Base-by-base conservation (phyloP, 2,797 vertebrate species). In the Gobio occitaniae region DNA sequence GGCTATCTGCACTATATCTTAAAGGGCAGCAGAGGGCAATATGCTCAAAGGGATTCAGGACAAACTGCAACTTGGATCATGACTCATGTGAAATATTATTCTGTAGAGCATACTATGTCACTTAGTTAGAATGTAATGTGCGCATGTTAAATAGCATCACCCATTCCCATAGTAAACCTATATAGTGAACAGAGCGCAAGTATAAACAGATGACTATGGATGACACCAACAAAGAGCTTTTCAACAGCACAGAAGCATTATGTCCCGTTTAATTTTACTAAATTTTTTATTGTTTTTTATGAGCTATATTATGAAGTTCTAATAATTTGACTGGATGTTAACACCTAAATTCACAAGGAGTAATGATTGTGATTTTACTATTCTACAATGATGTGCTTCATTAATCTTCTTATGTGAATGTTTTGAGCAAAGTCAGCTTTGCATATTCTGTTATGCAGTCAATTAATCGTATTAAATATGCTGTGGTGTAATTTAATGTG, bases 11-110 rank as follows among this genome's bases (percentile, higher is more conserved):
- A 71, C 86, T 86, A 25, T 87, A 90, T 80, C 54, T 82, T 15
- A 90, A 38, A n/a, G 83, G 87, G 25, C 69, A 71, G 25, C 80
- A 89, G 65, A 89, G 85, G 41, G 83, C 85, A 32, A 77, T 41
- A 72, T 85, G 86, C 5, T 86, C 76, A 74, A 88, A 84, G 50
- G 81, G 77, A 71, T 84, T 87, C 21, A 54, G 21, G 80, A 25
- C 59, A 84, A 11, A 61, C 86, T 86, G 81, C 63, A 70, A 17
- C 5, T 81, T 32, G 13, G 21, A 63, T 61, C 10, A 61, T 71
- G 69, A 15, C 44, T 44, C 41, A 19, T 16, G 56, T n/a, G 15
- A 56, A 63, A 54, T 77, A 29, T 29, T 19, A 17, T 9, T 68
- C 65, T 68, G 32, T 19, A 7, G 11, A 38, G 15, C 15, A 41